Conservation (phyloP, 2,797 vertebrate genomes). For the Sebastes elongatus region DNA sequence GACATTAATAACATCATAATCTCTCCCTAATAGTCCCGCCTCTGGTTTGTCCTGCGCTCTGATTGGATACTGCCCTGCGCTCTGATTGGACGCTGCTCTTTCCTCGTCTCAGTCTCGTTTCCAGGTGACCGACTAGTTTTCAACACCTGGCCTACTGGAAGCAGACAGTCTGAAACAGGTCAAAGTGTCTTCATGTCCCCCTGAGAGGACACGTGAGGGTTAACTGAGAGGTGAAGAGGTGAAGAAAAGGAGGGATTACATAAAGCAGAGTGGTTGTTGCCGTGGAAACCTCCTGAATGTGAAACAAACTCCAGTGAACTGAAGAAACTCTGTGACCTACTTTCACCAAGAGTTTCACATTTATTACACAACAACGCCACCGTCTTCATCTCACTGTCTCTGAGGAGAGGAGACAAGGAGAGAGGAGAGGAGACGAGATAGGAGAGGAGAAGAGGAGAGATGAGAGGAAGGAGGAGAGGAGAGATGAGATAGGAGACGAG, state of each 20-base stretch:
- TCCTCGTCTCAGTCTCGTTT: too few relatives aligned
- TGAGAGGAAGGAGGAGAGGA: neutral
- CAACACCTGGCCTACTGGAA: too few relatives aligned
- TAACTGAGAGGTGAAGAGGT: neutral
- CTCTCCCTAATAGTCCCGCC: neutral
- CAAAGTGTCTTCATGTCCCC: neutral
- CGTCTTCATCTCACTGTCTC: neutral
- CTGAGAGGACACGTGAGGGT: neutral
- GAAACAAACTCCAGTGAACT: slow-evolving; percentile 1
- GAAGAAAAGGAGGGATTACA: neutral
- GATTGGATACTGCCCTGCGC: neutral
- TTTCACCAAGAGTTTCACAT: slow-evolving; percentile 13
- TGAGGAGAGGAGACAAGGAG: neutral
- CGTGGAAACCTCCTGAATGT: slow-evolving; percentile 35
- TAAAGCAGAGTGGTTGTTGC: slow-evolving; percentile 21
- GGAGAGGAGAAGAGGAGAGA: neutral
- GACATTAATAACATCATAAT: neutral
- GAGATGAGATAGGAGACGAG: neutral
- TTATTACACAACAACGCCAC: slow-evolving; percentile 25
- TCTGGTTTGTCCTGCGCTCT: neutral
- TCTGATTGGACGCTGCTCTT: neutral
- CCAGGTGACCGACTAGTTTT: neutral
- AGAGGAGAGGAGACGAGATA: neutral
- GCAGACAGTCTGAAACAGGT: neutral
- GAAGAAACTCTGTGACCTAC: slow-evolving; percentile 50